Evolutionary conservation across 2,797 vertebrate genomes (phyloP), one percentile per base, ranked within the genome.

Genomic region (Rousettus madagascariensis): DNA sequence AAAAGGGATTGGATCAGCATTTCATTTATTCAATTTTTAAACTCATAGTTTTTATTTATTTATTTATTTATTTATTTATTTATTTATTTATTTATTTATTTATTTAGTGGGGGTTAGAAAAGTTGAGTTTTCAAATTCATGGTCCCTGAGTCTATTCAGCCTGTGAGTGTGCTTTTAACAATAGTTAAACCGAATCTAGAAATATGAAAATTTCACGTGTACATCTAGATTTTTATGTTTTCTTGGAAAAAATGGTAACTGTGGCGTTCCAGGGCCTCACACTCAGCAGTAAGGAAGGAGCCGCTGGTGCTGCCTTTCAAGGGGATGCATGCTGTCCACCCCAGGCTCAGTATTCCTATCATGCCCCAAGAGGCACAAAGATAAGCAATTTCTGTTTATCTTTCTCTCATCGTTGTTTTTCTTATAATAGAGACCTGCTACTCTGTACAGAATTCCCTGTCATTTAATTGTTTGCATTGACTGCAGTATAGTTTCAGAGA

Each of bases 111-210:
- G 49, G n/a, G 28, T 91, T 49, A 55, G 41, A 74, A 61, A 71
- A 82, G 33, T 93, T 33, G 24, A 89, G 17, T 90, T 84, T 95
- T 78, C 26, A 93, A 84, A 93, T 72, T 90, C 49, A 78, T 68
- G 19, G 7, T 33, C 19, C 15, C 90, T 72, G 66, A 43, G 20
- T 28, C 63, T 63, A 91, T 53, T 94, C 61, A 80, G 15, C 72
- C 43, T 61, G 5, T 59, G 49, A 59, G 61, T 96, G 12, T 55
- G 36, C 33, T 87, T 72, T 95, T 87, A 66, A 86, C 94, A 69
- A 41, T 79, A 83, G 36, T 79, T 85, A 84, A 80, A 80, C 10
- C n/a, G 90, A 61, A 68, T 94, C 51, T 90, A 74, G 55, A 92
- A 55, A 49, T 68, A 49, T 94, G n/a, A 15, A 61, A 53, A 79